Percentiles rank a stretch among this genome's conserved stretches.
Conservation (phyloP, 2,888 invertebrate genomes). For the Rhingia campestris region DNA sequence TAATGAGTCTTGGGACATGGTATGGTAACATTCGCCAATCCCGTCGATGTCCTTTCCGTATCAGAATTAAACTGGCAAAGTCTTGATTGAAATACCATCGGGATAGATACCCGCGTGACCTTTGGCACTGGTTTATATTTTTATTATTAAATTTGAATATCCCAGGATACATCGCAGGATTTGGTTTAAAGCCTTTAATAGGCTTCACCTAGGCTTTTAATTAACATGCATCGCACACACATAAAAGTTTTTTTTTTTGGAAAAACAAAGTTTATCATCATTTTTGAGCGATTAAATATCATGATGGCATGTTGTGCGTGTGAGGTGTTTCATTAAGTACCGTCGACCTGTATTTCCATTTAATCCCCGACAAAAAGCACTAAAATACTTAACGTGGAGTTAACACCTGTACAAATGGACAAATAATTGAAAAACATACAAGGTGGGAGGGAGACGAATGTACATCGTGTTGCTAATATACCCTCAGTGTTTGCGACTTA, state of each 20-base stretch:
- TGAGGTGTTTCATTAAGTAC: constrained; percentile 2
- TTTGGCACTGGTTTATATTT: too few relatives aligned
- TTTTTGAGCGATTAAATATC: constrained; percentile 9
- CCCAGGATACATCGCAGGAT: too few relatives aligned
- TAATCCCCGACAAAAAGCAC: constrained; percentile 12
- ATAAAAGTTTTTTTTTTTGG: too few relatives aligned
- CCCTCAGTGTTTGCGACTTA: neutral
- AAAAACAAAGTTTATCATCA: neutral
- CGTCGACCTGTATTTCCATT: constrained; percentile 16
- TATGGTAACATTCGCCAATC: neutral
- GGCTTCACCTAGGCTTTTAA: too few relatives aligned
- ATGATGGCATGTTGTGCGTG: neutral
- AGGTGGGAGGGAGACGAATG: neutral
- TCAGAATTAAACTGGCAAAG: too few relatives aligned
- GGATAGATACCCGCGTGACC: too few relatives aligned
- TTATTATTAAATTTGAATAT: too few relatives aligned
- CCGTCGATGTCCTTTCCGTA: neutral
- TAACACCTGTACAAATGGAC: constrained; percentile 25
- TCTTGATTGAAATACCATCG: too few relatives aligned
- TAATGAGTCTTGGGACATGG: neutral
- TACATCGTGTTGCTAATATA: neutral
- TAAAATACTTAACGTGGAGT: constrained; percentile 1
- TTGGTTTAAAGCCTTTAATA: too few relatives aligned
- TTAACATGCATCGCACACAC: too few relatives aligned
- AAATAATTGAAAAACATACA: constrained; percentile 1